Base-by-base conservation (phyloP, 2,888 invertebrate species). In the Auanema freiburgensis region DNA sequence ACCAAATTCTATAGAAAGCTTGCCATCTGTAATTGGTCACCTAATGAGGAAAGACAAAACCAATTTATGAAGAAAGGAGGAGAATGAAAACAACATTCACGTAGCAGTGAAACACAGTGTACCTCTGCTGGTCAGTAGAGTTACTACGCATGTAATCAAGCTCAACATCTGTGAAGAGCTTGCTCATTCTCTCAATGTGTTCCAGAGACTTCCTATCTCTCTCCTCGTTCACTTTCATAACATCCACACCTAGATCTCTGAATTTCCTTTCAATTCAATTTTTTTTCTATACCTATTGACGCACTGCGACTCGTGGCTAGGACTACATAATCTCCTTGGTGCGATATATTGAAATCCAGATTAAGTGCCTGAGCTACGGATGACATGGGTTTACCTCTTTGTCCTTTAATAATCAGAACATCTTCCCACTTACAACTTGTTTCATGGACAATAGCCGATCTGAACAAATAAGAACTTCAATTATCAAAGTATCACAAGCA, bases 291-390 rank as follows among this genome's bases (percentile, higher is more conserved):
- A 65, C 61, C 65, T 43, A 68, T 52, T 23, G 33, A 51, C 10
- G 42, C 44, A 16, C 23, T 12, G 18, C 43, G 12, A 11, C 51
- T 59, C 1, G 70, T 66, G 10, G 72, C 76, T 50, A 74, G 52
- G 8, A 76, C 74, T 10, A 84, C 80, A 18, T 75, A 70, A 59
- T 84, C 83, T 11, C 84, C 84, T 65, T 84, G 82, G 70, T 83
- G 83, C 0, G 84, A 78, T 3, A 81, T 69, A 58, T 83, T 83
- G 68, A 81, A 78, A 8, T 64, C 57, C 12, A 67, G 68, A 0
- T 23, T 40, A 16, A 65, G 56, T 5, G 33, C 33, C 8, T 33
- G 33, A 33, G 33, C 33, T 33, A 33, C 33, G 33, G 33, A 3
- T 25, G 80, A 44, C 57, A 67, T 76, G 16, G 84, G 83, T 61